A percentile compares a stretch with the other conserved stretches of the same genome.
phyloP scores from a whole-genome alignment of 2,797 vertebrate species.

The Enteromius fasciolatus region DNA sequence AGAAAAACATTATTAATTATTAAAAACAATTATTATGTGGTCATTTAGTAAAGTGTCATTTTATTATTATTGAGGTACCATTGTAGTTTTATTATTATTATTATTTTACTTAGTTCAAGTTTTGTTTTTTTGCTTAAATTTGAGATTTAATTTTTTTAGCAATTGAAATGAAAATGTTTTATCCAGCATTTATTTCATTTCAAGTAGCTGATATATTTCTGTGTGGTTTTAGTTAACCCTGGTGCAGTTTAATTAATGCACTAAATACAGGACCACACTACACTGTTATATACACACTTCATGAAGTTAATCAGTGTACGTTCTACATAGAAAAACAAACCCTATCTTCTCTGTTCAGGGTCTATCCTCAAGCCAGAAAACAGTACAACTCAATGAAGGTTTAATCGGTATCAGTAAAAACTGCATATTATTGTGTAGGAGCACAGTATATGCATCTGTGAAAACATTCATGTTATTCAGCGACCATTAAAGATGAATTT shows the following conservation, averaged over 20 bases:
- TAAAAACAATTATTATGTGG: not conserved
- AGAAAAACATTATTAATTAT: conserved; percentile 16
- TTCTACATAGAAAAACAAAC: not conserved
- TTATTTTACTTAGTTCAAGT: not conserved
- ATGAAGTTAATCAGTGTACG: not conserved
- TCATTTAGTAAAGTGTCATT: not conserved
- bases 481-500: not conserved
- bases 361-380: not conserved
- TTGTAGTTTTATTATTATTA: not conserved
- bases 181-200: not conserved
- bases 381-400: not conserved
- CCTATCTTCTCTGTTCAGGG: not conserved
- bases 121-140: not conserved
- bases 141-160: too few species aligned
- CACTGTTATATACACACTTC: not conserved
- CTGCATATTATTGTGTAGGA: not conserved
- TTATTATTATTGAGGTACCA: not conserved
- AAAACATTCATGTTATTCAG: not conserved
- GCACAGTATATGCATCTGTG: not conserved
- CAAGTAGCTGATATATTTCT: not conserved
- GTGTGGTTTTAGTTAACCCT: not conserved
- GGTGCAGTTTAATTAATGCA: not conserved
- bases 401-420: not conserved
- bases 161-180: not conserved
- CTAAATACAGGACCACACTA: not conserved